These are phyloP conservation scores for Protonibea diacanthus DNA, from an alignment of 2,797 vertebrate species.

Conservation along the genomic window DNA sequence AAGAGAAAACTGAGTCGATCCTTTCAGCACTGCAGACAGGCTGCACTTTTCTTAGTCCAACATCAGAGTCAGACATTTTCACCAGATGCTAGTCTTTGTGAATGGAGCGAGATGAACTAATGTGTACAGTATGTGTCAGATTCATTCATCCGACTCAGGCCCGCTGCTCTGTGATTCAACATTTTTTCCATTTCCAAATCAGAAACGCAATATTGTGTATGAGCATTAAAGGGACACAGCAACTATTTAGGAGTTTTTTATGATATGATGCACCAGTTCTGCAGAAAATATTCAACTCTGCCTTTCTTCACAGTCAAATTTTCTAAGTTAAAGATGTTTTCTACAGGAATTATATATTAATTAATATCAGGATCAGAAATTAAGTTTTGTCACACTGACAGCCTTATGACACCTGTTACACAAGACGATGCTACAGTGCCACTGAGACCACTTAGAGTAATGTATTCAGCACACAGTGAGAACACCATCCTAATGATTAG, in stretches of 20 bases:
- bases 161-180: not conserved
- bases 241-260: not conserved
- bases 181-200: not conserved
- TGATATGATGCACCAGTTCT: too few species aligned
- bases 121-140: not conserved
- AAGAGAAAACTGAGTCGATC: conserved; percentile 56
- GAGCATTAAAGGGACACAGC: not conserved
- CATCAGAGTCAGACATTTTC: not conserved
- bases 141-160: conserved; percentile 1
- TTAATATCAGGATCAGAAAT: not conserved
- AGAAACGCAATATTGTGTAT: not conserved
- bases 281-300: not conserved
- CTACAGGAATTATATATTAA: not conserved
- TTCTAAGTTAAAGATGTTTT: not conserved
- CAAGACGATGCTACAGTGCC: not conserved
- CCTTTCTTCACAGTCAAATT: not conserved
- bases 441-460: conserved; percentile 48
- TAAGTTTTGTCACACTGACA: not conserved
- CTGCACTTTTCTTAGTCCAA: conserved; percentile 20
- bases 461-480: conserved; percentile 38
- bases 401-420: conserved; percentile 35
- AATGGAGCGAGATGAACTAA: not conserved
- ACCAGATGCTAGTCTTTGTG: conserved; percentile 2
- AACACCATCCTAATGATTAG: conserved; percentile 59
- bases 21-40: conserved; percentile 27